A percentile compares a stretch with the other conserved stretches of the same genome.
Conservation (phyloP, 2,888 invertebrate species). For the Brenthis ino region DNA sequence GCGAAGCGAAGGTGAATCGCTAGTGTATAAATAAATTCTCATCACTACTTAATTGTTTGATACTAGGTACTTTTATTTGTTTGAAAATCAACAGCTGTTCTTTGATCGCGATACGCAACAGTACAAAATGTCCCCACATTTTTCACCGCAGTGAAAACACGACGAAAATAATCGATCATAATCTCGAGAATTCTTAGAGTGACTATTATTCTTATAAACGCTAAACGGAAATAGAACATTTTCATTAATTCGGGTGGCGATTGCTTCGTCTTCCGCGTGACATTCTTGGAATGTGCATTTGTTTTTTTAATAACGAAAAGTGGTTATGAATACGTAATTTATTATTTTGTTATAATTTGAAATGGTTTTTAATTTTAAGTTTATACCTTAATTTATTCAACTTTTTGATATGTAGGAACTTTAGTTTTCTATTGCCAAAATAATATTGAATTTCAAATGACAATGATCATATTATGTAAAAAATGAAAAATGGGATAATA, state of each 20-base stretch:
- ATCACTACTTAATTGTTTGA: constrained; percentile 74
- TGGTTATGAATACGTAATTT: neutral
- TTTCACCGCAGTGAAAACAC: constrained; percentile 70
- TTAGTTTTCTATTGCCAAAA: too few species aligned
- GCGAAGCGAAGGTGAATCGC: too few species aligned
- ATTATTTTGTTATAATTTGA: neutral
- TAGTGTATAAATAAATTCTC: constrained; percentile 40
- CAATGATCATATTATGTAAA: too few species aligned
- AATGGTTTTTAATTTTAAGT: neutral
- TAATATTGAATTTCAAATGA: too few species aligned
- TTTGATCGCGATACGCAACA: constrained; percentile 77
- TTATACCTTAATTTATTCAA: too few species aligned
- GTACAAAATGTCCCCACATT: constrained; percentile 69
- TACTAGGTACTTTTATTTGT: constrained; percentile 79
- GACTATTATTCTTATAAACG: constrained; percentile 50
- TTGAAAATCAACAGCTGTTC: constrained; percentile 72
- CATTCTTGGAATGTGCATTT: constrained; percentile 6
- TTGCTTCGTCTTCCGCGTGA: constrained; percentile 23
- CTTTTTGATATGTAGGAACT: too few species aligned
- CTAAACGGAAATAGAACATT: constrained; percentile 28
- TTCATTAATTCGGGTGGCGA: constrained; percentile 31
- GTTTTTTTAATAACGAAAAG: neutral
- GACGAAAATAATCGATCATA: constrained; percentile 78
- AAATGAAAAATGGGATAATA: too few species aligned
- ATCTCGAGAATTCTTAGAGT: constrained; percentile 67